A percentile compares a stretch with the other conserved stretches of the same genome.
phyloP scores from a whole-genome alignment of 2,888 invertebrate species.

The Agonopterix alstromeriana region DNA sequence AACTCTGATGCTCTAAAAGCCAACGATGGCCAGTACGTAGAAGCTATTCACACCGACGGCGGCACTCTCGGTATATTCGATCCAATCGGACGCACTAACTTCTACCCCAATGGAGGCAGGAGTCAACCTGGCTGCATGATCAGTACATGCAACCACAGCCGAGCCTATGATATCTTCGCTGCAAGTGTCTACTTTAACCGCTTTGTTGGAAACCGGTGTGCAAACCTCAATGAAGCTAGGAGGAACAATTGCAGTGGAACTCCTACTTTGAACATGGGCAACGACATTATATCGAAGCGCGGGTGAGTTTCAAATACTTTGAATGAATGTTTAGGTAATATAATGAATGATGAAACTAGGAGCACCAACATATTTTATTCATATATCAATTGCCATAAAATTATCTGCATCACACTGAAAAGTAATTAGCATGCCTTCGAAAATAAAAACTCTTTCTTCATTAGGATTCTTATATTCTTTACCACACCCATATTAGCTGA shows the following conservation, averaged over 20 bases:
- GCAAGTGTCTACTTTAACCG: slow-evolving; percentile 40
- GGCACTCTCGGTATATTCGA: slow-evolving; percentile 44
- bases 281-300: slow-evolving; percentile 29
- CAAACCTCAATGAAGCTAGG: slow-evolving; percentile 30
- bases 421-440: too few relatives aligned
- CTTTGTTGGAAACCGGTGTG: slow-evolving; percentile 37
- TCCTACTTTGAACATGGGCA: slow-evolving; percentile 35
- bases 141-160: slow-evolving; percentile 48
- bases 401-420: too few relatives aligned
- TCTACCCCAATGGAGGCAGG: slow-evolving; percentile 59
- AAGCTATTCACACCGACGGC: slow-evolving; percentile 57
- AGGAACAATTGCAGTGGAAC: slow-evolving; percentile 29
- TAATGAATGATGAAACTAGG: too few relatives aligned
- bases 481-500: too few relatives aligned
- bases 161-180: slow-evolving; percentile 42
- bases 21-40: slow-evolving; percentile 42
- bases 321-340: too few relatives aligned
- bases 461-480: too few relatives aligned
- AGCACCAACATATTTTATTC: too few relatives aligned
- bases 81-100: slow-evolving; percentile 42
- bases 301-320: slow-evolving; percentile 17
- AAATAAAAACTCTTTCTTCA: too few relatives aligned
- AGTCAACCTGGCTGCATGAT: slow-evolving; percentile 50
- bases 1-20: slow-evolving; percentile 35
- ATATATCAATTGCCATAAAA: too few relatives aligned